Conservation (phyloP, 1,140 invertebrate genomes). For the Lordiphosa collinella region DNA sequence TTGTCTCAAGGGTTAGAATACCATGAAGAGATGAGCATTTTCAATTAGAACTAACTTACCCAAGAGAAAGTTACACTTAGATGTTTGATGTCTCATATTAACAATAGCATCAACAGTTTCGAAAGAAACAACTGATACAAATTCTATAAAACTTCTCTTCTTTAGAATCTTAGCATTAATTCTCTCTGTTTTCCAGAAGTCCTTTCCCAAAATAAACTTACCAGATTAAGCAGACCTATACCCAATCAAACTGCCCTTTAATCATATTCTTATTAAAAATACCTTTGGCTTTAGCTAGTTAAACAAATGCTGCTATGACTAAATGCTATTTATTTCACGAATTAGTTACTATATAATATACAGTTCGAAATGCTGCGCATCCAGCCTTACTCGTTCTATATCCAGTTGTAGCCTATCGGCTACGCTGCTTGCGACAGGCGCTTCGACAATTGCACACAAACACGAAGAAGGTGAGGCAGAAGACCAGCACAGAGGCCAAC, state of each 20-base stretch:
- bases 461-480: constrained; percentile 81
- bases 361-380: constrained; percentile 19
- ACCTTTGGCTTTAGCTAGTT: constrained; percentile 53
- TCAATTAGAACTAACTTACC: no score
- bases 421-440: constrained; percentile 62
- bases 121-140: no score
- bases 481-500: constrained; percentile 82
- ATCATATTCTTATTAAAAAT: no score
- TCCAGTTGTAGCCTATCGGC: constrained; percentile 35
- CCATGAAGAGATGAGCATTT: no score
- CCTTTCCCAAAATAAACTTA: not conserved
- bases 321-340: constrained; percentile 60
- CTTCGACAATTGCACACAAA: constrained; percentile 83
- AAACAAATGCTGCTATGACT: constrained; percentile 58
- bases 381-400: not conserved
- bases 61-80: no score
- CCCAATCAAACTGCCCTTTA: constrained; percentile 20
- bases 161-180: no score
- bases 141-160: no score
- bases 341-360: constrained; percentile 61
- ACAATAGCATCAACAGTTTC: no score
- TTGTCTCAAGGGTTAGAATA: no score
- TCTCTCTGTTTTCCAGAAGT: no score
- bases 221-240: constrained; percentile 3
- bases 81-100: no score